Evolutionary conservation across 1,140 invertebrate genomes (phyloP).

Genomic region (Diplogasteroides magnus): DNA sequence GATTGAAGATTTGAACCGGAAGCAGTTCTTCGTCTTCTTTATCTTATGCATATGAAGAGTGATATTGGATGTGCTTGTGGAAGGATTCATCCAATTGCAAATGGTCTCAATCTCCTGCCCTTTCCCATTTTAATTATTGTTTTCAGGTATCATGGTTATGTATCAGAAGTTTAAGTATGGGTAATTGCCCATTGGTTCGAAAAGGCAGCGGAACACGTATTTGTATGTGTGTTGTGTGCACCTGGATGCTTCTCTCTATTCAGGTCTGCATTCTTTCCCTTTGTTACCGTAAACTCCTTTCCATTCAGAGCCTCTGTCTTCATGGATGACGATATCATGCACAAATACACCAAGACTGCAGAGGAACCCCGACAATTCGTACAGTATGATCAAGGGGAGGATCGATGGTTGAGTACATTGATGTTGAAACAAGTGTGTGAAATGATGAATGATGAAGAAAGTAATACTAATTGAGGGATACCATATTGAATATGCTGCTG

Average conservation of each 20-base stretch:
- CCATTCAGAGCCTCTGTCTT: conserved; percentile 77
- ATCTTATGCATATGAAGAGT: conserved; percentile 62
- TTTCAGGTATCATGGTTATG: conserved; percentile 88
- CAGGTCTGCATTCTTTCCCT: too few species aligned
- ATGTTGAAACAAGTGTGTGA: conserved; percentile 50
- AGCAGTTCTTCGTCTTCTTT: conserved; percentile 61
- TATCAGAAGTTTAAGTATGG: conserved; percentile 98
- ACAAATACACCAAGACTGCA: conserved; percentile 76
- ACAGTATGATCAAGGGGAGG: conserved; percentile 84
- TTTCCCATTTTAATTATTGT: background rate
- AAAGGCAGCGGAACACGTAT: conserved; percentile 98
- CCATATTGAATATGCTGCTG: conserved; percentile 94
- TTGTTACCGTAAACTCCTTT: too few species aligned
- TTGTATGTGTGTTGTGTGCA: conserved; percentile 90
- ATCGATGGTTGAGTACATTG: conserved; percentile 55
- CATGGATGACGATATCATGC: conserved; percentile 98
- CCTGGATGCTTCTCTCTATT: conserved; percentile 91
- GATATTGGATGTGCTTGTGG: conserved; percentile 63
- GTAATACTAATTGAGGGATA: too few species aligned
- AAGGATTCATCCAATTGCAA: conserved; percentile 61
- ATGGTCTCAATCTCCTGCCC: conserved; percentile 55
- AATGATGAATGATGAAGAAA: too few species aligned
- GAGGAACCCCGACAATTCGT: conserved; percentile 92
- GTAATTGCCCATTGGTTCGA: conserved; percentile 99
- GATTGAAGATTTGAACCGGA: conserved; percentile 60